A percentile compares a stretch with the other conserved stretches of the same genome.
These are phyloP conservation scores for Urechis unicinctus DNA, from an alignment of 2,888 invertebrate species.

Conservation along the genomic window DNA sequence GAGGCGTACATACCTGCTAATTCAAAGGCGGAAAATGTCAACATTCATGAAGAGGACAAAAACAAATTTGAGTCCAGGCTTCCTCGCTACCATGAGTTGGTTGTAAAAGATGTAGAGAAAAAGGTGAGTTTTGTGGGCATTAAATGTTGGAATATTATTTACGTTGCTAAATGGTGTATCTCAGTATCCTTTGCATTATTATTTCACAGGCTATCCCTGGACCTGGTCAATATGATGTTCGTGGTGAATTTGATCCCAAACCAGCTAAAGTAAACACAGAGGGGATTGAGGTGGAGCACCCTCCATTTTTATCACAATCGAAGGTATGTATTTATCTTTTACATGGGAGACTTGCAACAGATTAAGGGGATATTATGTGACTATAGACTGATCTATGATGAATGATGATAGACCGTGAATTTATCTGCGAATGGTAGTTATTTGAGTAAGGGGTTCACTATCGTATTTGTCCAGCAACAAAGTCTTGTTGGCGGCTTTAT, in stretches of 20 bases:
- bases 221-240: slow-evolving; percentile 46
- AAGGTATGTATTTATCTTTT: slow-evolving; percentile 34
- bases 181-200: not conserved
- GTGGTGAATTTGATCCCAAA: slow-evolving; percentile 37
- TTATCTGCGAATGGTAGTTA: no score
- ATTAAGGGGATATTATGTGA: no score
- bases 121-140: slow-evolving; percentile 26
- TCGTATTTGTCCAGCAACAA: no score
- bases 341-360: no score
- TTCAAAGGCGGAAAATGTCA: slow-evolving; percentile 26
- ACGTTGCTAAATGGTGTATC: not conserved
- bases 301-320: slow-evolving; percentile 47
- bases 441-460: no score
- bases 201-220: slow-evolving; percentile 42
- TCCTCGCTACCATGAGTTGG: slow-evolving; percentile 45
- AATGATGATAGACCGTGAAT: no score
- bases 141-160: no score
- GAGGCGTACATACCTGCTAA: slow-evolving; percentile 30
- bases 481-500: no score
- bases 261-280: slow-evolving; percentile 41
- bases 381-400: no score
- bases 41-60: slow-evolving; percentile 24
- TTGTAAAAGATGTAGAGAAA: slow-evolving; percentile 40
- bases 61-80: slow-evolving; percentile 37
- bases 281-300: slow-evolving; percentile 46